Conservation (phyloP, 1,140 invertebrate species). For the Philaenus spumarius region DNA sequence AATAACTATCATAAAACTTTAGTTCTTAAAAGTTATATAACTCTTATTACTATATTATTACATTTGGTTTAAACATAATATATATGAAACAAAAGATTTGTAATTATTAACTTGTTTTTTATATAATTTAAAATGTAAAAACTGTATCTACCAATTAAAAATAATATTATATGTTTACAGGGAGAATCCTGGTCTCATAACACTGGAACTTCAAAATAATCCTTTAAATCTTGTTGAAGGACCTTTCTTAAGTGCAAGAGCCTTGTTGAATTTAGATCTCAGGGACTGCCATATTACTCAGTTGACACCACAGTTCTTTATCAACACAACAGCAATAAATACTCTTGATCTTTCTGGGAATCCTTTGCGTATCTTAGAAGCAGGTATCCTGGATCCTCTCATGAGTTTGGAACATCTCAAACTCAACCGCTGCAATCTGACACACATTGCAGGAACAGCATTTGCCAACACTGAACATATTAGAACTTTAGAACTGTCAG, state of each 20-base stretch:
- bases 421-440: constrained; percentile 57
- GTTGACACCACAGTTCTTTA: constrained; percentile 56
- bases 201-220: constrained; percentile 61
- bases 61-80: too few relatives aligned
- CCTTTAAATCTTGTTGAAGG: constrained; percentile 52
- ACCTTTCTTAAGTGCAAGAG: constrained; percentile 56
- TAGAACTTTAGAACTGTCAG: constrained; percentile 54
- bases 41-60: too few relatives aligned
- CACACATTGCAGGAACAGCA: constrained; percentile 46
- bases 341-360: constrained; percentile 63
- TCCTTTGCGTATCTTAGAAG: constrained; percentile 49
- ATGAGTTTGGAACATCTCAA: constrained; percentile 56
- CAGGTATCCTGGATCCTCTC: constrained; percentile 53
- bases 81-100: too few relatives aligned
- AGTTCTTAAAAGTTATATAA: too few relatives aligned
- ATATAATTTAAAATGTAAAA: too few relatives aligned
- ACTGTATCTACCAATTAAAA: too few relatives aligned
- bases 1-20: too few relatives aligned
- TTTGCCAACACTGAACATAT: constrained; percentile 52
- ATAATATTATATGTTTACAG: constrained; percentile 38
- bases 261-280: constrained; percentile 58
- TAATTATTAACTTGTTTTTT: too few relatives aligned
- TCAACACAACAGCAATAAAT: constrained; percentile 55
- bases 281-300: constrained; percentile 52
- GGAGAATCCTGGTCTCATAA: constrained; percentile 58